Evolutionary conservation across 2,888 invertebrate species (phyloP).

Genomic region (Philereme transversata): DNA sequence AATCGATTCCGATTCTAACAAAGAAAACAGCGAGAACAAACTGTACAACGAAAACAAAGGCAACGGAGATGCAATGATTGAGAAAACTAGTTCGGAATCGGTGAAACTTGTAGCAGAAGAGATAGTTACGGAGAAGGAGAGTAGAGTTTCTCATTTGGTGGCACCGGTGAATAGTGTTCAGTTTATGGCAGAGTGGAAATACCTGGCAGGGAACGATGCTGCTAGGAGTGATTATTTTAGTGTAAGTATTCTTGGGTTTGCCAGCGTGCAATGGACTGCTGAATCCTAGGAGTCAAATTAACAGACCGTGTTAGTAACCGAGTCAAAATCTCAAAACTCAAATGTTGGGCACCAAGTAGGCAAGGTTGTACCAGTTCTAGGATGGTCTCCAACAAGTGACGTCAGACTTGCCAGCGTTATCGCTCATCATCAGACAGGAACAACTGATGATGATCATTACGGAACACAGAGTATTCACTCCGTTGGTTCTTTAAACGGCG

Average conservation of each 20-base stretch:
- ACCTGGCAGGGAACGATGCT: constrained; percentile 72
- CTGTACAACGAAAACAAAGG: constrained; percentile 28
- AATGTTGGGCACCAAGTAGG: too few species aligned
- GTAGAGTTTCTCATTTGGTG: constrained; percentile 43
- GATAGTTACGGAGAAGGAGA: constrained; percentile 46
- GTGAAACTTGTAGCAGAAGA: constrained; percentile 53
- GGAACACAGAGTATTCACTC: too few species aligned
- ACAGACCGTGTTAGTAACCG: too few species aligned
- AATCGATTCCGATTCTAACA: constrained; percentile 58
- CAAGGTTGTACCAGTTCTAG: too few species aligned
- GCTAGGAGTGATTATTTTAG: constrained; percentile 85
- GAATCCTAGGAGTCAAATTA: too few species aligned
- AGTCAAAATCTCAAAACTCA: too few species aligned
- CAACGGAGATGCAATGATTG: constrained; percentile 6
- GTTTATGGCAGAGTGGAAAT: constrained; percentile 86
- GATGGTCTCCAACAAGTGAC: too few species aligned
- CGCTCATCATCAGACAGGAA: too few species aligned
- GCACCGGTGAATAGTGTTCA: constrained; percentile 86
- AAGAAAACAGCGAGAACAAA: constrained; percentile 43
- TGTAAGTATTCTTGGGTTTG: constrained; percentile 60
- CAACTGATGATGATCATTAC: too few species aligned
- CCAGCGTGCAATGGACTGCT: too few species aligned
- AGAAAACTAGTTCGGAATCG: constrained; percentile 52
- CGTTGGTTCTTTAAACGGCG: too few species aligned
- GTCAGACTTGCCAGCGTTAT: too few species aligned